Evolutionary conservation across 2,888 invertebrate species (phyloP).

Genomic region (Agrotis clavis): DNA sequence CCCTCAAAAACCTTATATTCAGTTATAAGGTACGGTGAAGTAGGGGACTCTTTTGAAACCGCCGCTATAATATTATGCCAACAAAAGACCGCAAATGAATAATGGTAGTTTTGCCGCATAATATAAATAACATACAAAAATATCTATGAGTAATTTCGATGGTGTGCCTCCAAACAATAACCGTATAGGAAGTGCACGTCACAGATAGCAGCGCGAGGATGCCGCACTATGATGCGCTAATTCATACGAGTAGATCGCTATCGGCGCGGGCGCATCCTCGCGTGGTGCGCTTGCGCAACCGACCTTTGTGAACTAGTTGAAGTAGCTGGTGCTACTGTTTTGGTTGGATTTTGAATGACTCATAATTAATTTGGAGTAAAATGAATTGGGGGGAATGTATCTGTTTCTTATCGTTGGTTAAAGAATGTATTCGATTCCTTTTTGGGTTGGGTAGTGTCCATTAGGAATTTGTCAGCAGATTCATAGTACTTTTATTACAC

Average conservation of each 20-base stretch:
- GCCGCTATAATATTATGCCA: not conserved
- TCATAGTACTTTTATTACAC: too few relatives aligned
- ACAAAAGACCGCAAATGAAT: not conserved
- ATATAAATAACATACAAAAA: too few relatives aligned
- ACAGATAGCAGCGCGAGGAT: constrained; percentile 58
- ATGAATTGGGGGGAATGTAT: not conserved
- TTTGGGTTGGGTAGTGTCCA: too few relatives aligned
- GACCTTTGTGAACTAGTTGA: constrained; percentile 58
- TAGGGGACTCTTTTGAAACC: too few relatives aligned
- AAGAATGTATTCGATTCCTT: too few relatives aligned
- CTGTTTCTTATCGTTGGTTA: too few relatives aligned
- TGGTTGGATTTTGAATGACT: not conserved
- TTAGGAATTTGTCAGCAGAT: too few relatives aligned
- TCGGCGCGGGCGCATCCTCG: constrained; percentile 62
- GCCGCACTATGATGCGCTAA: constrained; percentile 61
- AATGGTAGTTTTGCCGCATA: too few relatives aligned
- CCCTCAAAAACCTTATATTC: not conserved
- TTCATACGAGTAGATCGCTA: constrained; percentile 62
- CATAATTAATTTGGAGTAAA: not conserved
- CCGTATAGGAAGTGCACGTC: constrained; percentile 58
- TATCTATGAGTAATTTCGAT: constrained; percentile 42
- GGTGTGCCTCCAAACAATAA: constrained; percentile 47
- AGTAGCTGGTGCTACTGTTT: constrained; percentile 22
- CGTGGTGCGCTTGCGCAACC: constrained; percentile 61
- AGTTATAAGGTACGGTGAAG: too few relatives aligned